These are phyloP conservation scores for Pinctada fucata DNA, from an alignment of 2,888 invertebrate species.

Conservation along the genomic window DNA sequence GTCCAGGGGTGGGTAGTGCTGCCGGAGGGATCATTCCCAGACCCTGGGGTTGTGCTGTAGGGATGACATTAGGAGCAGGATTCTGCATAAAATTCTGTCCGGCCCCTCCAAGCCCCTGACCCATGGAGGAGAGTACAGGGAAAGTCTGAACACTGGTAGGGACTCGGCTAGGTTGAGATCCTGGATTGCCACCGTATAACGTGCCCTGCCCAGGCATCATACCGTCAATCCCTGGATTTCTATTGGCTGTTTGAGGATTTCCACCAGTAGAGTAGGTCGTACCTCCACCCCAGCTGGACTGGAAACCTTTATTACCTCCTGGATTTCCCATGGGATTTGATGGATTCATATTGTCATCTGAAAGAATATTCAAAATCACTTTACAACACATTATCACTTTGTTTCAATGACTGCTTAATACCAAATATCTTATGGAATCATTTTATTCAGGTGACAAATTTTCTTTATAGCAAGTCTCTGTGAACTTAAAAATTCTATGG, in stretches of 20 bases:
- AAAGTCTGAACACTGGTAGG: constrained; percentile 11
- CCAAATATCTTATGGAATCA: too few relatives aligned
- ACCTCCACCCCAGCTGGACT: background rate
- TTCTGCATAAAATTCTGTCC: constrained; percentile 1
- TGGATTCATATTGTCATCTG: too few relatives aligned
- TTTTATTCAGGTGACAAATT: too few relatives aligned
- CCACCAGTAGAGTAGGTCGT: background rate
- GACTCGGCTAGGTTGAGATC: background rate
- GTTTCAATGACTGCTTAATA: too few relatives aligned
- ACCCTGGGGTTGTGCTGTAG: constrained; percentile 9
- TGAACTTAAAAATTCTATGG: too few relatives aligned
- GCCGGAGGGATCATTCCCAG: constrained; percentile 19
- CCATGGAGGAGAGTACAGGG: constrained; percentile 2
- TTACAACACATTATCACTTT: too few relatives aligned
- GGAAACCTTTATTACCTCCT: background rate
- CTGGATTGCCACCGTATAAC: background rate
- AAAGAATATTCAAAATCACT: too few relatives aligned
- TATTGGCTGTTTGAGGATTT: background rate
- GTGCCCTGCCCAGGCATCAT: background rate
- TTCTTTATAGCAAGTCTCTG: too few relatives aligned
- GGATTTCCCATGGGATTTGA: too few relatives aligned
- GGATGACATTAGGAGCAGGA: background rate
- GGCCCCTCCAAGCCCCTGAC: background rate
- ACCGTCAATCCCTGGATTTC: background rate
- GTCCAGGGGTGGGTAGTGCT: constrained; percentile 7